phyloP scores from a whole-genome alignment of 2,888 invertebrate species.

The Ennomos fuscantarius region DNA sequence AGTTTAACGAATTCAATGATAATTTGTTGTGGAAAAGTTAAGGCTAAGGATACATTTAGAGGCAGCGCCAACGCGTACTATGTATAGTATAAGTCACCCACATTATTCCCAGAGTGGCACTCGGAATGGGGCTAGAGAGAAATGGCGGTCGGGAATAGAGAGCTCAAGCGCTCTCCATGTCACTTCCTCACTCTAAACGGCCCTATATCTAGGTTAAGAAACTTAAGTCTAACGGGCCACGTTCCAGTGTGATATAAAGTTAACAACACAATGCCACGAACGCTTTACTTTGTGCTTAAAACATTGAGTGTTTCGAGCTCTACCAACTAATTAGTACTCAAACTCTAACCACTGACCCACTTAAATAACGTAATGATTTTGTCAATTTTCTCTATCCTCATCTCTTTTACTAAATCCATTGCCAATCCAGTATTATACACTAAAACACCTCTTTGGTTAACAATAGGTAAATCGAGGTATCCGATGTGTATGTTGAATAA shows the following conservation, averaged over 20 bases:
- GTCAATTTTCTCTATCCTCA: no score
- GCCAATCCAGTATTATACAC: no score
- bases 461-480: no score
- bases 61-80: neutral
- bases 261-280: no score
- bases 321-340: conserved; percentile 5
- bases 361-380: no score
- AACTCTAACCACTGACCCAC: no score
- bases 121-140: conserved; percentile 33
- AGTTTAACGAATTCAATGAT: no score
- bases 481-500: no score
- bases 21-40: no score
- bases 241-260: neutral
- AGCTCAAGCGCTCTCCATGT: conserved; percentile 30
- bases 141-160: conserved; percentile 31
- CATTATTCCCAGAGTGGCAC: conserved; percentile 28
- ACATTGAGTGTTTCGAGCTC: neutral
- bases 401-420: no score
- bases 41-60: no score
- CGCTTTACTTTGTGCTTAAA: neutral
- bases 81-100: conserved; percentile 7
- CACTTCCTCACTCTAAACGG: conserved; percentile 30
- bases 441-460: no score
- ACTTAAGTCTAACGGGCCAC: conserved; percentile 5
- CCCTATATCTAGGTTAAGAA: conserved; percentile 26